Evolutionary conservation across 2,113 vertebrate genomes (phyloP), one percentile per base, ranked within the genome.

Genomic region (Uria aalge): DNA sequence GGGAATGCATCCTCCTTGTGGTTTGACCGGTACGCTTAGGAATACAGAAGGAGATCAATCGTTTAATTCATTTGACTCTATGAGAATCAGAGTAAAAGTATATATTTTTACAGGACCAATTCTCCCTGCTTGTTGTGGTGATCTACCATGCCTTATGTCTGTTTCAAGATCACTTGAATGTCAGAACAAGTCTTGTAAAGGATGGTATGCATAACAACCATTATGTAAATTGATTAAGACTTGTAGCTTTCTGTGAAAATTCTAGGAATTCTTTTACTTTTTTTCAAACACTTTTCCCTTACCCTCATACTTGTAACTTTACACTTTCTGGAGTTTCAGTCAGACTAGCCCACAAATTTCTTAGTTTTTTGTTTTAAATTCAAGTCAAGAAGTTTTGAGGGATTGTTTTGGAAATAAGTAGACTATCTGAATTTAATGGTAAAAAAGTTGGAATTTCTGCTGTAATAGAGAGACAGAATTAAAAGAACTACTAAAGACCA

Each of bases 291-390:
- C 2, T 76, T 72, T 62, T 36, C 15, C 6, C 7, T 60, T 52
- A 34, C 1, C 3, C 3, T 5, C 6, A 15, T 41, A 9, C 19
- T 9, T 2, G 5, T 34, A 56, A 63, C 14, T 48, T 67, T 14
- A 48, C 3, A 40, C 0, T 1, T 71, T 63, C 24, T 72, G 7
- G 50, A 24, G 24, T 62, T 86, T 53, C n/a, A 59, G 32, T 50
- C 19, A 13, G 16, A 38, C 8, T 6, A 56, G 17, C 12, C 6
- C 36, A 15, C 5, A 7, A 21, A 2, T 50, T 79, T 36, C 55
- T 34, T 18, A 8, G 3, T 15, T 53, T 72, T 59, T 9, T 72
- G 13, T 8, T 23, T 53, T 76, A 77, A 66, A 8, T 52, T 63
- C 16, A 76, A 50, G 15, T 40, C 19, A 82, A 53, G 52, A 57